Base-by-base conservation (phyloP, 2,113 vertebrate species). In the Xiphorhynchus elegans region DNA sequence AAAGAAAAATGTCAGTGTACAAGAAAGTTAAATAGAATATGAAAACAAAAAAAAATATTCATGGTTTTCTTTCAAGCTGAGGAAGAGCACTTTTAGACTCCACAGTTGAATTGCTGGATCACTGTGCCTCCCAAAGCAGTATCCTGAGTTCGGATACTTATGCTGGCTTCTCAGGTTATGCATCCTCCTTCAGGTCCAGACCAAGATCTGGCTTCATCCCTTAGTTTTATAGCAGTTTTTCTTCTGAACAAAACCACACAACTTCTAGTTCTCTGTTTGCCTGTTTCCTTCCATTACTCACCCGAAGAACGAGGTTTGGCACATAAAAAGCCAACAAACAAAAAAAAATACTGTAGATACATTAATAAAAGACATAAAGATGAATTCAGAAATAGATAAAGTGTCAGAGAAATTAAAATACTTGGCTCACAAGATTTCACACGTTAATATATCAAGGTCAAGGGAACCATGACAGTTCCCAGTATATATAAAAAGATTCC, bases 211-310 rank as follows among this genome's bases (percentile, higher is more conserved):
- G 17, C 17, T 73, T 80, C 46, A 73, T 46, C 3, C 33, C n/a
- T 29, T 52, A 44, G 21, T 75, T 91, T 67, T 75, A 73, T 14
- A 44, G 64, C 9, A 39, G 7, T 31, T 72, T 59, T 81, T 62
- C 12, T 64, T 87, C 52, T 80, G 20, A 91, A 75, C n/a, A 66
- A 56, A 76, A 90, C 53, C 28, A 66, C 26, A 59, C 17, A n/a
- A 25, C 40, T 77, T 67, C 68, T 68, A 52, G 52, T 23, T 85
- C 89, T 84, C 17, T 53, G 44, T 20, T 60, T 82, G 49, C 28
- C 23, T 60, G 55, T 80, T 95, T 91, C 83, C 60, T 89, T 83
- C 50, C 73, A 46, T 81, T 83, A 95, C 85, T 96, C 69, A 95
- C 80, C 81, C 44, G 62, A 23, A 94, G 17, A 18, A 93, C 93